Conservation (phyloP, 92 coral and sea anemone species). For the Epizoanthus rinbou region DNA sequence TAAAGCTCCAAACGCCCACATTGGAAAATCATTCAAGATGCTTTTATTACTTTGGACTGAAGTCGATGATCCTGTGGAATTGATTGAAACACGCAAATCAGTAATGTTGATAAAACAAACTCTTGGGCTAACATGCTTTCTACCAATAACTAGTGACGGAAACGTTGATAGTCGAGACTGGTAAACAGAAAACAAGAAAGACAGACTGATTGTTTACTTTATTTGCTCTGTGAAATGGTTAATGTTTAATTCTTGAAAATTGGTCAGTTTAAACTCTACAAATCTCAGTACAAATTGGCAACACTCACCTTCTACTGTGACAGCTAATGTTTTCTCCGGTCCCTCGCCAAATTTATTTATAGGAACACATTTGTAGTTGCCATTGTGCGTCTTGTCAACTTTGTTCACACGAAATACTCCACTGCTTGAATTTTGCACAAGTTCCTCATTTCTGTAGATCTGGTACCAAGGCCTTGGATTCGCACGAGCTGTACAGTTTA, state of each 20-base stretch:
- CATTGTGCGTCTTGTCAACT: slow-evolving; percentile 43
- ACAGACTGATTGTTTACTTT: too few species aligned
- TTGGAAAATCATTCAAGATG: slow-evolving; percentile 30
- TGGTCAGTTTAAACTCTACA: too few species aligned
- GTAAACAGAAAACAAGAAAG: too few species aligned
- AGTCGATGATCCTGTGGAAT: background rate
- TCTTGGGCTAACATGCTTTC: too few species aligned
- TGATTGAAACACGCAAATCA: too few species aligned
- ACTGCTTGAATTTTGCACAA: slow-evolving; percentile 45
- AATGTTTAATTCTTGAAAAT: too few species aligned
- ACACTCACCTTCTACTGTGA: slow-evolving; percentile 51
- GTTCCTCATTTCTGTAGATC: slow-evolving; percentile 43
- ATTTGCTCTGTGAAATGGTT: too few species aligned
- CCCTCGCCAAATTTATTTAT: slow-evolving; percentile 51
- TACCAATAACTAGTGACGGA: too few species aligned
- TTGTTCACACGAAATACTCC: slow-evolving; percentile 42
- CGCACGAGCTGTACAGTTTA: slow-evolving; percentile 61
- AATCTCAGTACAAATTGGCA: background rate
- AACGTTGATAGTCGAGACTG: too few species aligned
- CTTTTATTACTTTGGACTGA: background rate
- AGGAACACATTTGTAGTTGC: slow-evolving; percentile 62
- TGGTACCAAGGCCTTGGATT: slow-evolving; percentile 55
- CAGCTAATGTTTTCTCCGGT: slow-evolving; percentile 36
- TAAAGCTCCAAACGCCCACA: slow-evolving; percentile 59
- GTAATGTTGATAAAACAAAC: too few species aligned